phyloP scores from a whole-genome alignment of 1,140 invertebrate genomes.

The Penaeus indicus region DNA sequence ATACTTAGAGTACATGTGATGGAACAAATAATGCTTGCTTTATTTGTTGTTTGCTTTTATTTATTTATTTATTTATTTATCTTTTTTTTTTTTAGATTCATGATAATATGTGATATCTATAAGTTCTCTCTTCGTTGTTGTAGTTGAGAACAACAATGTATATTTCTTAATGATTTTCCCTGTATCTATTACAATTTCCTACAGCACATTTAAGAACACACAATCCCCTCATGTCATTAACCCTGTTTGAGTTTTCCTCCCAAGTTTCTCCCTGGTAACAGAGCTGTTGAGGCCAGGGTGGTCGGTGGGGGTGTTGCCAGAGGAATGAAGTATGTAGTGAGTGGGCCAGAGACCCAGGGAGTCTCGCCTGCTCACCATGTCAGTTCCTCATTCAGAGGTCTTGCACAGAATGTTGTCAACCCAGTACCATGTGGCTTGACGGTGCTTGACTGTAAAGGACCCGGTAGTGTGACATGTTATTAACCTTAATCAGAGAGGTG shows the following conservation, averaged over 20 bases:
- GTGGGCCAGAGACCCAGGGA: constrained; percentile 23
- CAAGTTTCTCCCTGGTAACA: constrained; percentile 61
- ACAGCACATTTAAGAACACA: constrained; percentile 5
- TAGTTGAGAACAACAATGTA: constrained; percentile 58
- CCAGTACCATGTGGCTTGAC: constrained; percentile 1
- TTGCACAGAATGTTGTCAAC: constrained; percentile 35
- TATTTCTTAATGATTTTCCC: constrained; percentile 40
- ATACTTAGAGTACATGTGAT: background rate
- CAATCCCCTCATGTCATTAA: constrained; percentile 57
- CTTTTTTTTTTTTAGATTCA: constrained; percentile 9
- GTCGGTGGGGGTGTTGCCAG: constrained; percentile 5
- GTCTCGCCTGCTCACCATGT: constrained; percentile 53
- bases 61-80: no score
- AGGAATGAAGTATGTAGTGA: constrained; percentile 30
- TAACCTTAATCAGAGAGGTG: constrained; percentile 2
- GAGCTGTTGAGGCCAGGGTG: constrained; percentile 45
- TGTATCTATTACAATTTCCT: constrained; percentile 42
- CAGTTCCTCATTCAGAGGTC: constrained; percentile 50
- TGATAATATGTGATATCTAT: constrained; percentile 52
- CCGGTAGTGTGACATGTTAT: no score
- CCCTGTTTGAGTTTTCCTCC: constrained; percentile 61
- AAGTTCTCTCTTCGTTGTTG: constrained; percentile 63
- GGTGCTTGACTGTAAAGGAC: background rate
- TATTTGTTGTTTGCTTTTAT: no score
- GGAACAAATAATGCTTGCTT: no score